phyloP scores from a whole-genome alignment of 2,888 invertebrate genomes.

The Lysandra bellargus region DNA sequence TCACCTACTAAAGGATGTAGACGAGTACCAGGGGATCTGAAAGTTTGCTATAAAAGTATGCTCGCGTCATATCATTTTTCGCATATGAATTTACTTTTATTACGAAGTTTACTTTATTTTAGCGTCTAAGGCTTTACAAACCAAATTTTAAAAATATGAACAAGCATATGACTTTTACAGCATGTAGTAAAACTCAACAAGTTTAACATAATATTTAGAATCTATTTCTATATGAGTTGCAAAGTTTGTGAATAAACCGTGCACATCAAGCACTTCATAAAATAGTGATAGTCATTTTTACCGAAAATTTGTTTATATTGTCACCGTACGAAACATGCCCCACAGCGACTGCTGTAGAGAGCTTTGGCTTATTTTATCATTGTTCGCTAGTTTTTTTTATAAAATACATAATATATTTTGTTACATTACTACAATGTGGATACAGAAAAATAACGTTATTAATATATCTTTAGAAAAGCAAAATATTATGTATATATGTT shows the following conservation, averaged over 20 bases:
- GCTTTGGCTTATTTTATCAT: constrained; percentile 4
- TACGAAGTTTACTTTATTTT: neutral
- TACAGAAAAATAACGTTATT: neutral
- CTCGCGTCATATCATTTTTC: constrained; percentile 19
- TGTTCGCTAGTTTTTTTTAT: neutral
- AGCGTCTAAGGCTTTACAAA: neutral
- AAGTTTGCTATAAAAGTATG: constrained; percentile 30
- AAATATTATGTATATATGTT: too few relatives aligned
- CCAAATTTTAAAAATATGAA: neutral
- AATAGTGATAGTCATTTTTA: constrained; percentile 17
- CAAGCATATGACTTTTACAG: neutral
- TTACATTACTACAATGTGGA: neutral
- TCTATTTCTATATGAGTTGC: neutral
- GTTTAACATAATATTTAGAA: neutral
- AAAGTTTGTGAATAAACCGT: neutral
- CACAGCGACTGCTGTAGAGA: constrained; percentile 3
- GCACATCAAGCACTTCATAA: constrained; percentile 8
- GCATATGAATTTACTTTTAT: constrained; percentile 16
- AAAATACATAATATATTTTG: neutral
- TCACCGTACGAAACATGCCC: constrained; percentile 16
- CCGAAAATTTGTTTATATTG: constrained; percentile 6
- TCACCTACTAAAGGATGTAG: constrained; percentile 43
- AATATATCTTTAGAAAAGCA: neutral
- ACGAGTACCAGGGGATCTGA: constrained; percentile 38
- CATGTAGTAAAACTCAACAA: neutral